Base-by-base conservation (phyloP, 2,797 vertebrate species). In the Xerus rutilus region DNA sequence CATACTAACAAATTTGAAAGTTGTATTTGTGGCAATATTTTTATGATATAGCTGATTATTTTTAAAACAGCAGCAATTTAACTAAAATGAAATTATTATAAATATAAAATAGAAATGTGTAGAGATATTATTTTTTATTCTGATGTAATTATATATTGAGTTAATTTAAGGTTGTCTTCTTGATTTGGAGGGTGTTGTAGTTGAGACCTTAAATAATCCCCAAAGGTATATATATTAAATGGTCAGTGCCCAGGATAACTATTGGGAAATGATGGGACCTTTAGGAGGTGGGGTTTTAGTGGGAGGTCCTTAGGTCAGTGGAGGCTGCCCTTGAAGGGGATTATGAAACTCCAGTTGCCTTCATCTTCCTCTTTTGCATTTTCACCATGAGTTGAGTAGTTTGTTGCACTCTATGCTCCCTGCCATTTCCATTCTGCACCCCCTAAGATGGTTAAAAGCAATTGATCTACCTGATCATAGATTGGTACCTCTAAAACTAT, bases 1-100 rank as follows among this genome's bases (percentile, higher is more conserved):
- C 94, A 97, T 90, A 70, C 5, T 94, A 79, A 77, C 10, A 83
- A 0, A 21, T 83, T 73, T 97, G 52, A 64, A 28, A 91, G 0
- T 20, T 89, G 25, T 87, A 21, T 17, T 32, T 67, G 88, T 85
- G 88, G 1, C 49, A 59, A 28, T 5, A 62, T 35, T 83, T 79
- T 65, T 57, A 49, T 35, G 76, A 8, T 25, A 5, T 62, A 57
- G 39, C 86, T 70, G 18, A 70, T 65, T 86, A 88, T 74, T 87
- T 94, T 32, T 32, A 95, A 39, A 94, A 72, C 39, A 72, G 6
- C 20, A 67, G 0, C 1, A 17, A 77, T 72, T 89, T 77, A 88
- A 35, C 47, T 43, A 72, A 70, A 93, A 86, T 32, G 3, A 78
- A 93, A n/a, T 72, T 79, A 62, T n/a, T 23, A 17, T 39, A 87